Base-by-base conservation (phyloP, 2,888 invertebrate genomes). In the Piscicola geometra region DNA sequence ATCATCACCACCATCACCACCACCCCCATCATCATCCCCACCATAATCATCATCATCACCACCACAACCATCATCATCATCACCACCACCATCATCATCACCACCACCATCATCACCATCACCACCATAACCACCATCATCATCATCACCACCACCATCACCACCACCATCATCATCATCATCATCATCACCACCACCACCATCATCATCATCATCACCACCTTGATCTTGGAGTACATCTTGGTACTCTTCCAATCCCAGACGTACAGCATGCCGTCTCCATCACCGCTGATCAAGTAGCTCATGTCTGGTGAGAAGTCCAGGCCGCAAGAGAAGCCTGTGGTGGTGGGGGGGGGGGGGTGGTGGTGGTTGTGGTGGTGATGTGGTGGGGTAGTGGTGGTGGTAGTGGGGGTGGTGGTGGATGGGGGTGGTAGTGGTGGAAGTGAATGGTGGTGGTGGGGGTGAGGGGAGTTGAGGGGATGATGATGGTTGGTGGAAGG, bases 221-320 rank as follows among this genome's bases (percentile, higher is more conserved):
- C 32, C 33, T 33, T 67, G 93, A 99, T 98, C 85, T 96, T 97
- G 86, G 93, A 95, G 86, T 93, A 95, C 78, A 99, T 88, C 87
- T 97, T 96, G 79, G 98, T 98, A 0, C 97, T 95, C 85, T 98
- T 98, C 98, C 98, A 99, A 84, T 99, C 98, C 99, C 99, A 99
- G 67, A 99, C 90, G 86, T 94, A 98, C 82, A 95, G 91, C 86
- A 97, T 97, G 15, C 99, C 99, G 87, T 99, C 99, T 0, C 98
- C 98, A 86, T 99, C 99, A 0, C 99, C 99, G 0, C 96, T 97
- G 74, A 95, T 91, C 60, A 99, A 88, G 85, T 98, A 98, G 82
- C 96, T 95, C 96, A 99, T 97, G 84, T 99, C 98, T 0, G 99
- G 98, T 0, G 97, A 96, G 86, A 94, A 99, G 86, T 99, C 99